These are phyloP conservation scores for Cinclus mexicanus DNA, from an alignment of 2,113 vertebrate species.

Conservation along the genomic window DNA sequence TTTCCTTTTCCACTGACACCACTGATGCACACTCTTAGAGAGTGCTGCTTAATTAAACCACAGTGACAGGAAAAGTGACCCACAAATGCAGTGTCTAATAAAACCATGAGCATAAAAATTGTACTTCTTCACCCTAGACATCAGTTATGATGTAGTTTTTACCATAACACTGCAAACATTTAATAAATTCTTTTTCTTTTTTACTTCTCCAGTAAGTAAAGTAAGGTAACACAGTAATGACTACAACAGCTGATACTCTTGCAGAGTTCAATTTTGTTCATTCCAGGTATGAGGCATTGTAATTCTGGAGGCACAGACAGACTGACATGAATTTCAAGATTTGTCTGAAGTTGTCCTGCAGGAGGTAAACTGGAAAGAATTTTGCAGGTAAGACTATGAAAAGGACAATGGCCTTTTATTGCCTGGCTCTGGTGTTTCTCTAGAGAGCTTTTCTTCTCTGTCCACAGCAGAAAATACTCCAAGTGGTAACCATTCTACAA, in stretches of 20 bases:
- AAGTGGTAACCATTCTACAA: neutral
- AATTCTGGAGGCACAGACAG: neutral
- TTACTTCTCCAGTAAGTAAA: neutral
- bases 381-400: neutral
- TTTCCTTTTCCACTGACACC: neutral
- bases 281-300: neutral
- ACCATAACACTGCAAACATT: neutral
- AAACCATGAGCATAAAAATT: neutral
- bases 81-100: neutral
- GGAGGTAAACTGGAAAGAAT: neutral
- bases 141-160: neutral
- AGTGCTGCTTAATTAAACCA: neutral
- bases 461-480: neutral
- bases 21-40: neutral
- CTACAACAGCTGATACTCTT: neutral
- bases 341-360: neutral
- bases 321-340: neutral
- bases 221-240: neutral
- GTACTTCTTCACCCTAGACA: neutral
- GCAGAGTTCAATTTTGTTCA: neutral
- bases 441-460: neutral
- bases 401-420: neutral
- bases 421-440: neutral
- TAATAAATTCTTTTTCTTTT: neutral
- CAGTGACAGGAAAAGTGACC: constrained; percentile 26